Evolutionary conservation across 2,797 vertebrate genomes (phyloP).

Genomic region (Phrynocephalus forsythii): DNA sequence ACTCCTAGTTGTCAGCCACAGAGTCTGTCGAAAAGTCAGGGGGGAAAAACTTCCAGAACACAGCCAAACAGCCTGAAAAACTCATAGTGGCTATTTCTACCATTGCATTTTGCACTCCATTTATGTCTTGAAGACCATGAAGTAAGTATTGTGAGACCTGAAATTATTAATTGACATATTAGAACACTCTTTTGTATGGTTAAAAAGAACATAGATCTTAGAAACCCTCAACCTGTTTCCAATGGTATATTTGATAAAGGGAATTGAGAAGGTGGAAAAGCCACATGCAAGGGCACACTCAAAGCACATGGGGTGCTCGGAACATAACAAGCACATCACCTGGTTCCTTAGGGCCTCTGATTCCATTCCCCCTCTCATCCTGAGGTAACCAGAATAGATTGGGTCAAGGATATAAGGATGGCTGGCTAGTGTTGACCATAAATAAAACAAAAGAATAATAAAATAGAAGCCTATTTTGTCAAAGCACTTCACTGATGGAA

Average conservation of each 20-base stretch:
- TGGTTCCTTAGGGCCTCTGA: conserved; percentile 11
- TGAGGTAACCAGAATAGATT: conserved; percentile 16
- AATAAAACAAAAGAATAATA: conserved; percentile 22
- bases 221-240: neutral
- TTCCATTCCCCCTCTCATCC: neutral
- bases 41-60: too few species aligned
- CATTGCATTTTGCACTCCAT: neutral
- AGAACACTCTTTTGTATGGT: neutral
- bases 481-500: conserved; percentile 9
- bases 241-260: conserved; percentile 13
- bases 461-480: conserved; percentile 26
- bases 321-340: conserved; percentile 16
- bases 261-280: conserved; percentile 24
- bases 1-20: too few species aligned
- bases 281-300: neutral
- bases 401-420: conserved; percentile 2
- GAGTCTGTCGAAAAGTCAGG: too few species aligned
- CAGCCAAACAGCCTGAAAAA: too few species aligned
- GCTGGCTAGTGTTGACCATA: conserved; percentile 15
- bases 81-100: neutral
- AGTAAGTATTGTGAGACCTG: neutral
- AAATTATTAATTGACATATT: neutral
- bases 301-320: neutral
- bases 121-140: too few species aligned
- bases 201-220: conserved; percentile 6